Evolutionary conservation across 2,888 invertebrate genomes (phyloP), one percentile per base, ranked within the genome.

Genomic region (Alentia gelatinosa): DNA sequence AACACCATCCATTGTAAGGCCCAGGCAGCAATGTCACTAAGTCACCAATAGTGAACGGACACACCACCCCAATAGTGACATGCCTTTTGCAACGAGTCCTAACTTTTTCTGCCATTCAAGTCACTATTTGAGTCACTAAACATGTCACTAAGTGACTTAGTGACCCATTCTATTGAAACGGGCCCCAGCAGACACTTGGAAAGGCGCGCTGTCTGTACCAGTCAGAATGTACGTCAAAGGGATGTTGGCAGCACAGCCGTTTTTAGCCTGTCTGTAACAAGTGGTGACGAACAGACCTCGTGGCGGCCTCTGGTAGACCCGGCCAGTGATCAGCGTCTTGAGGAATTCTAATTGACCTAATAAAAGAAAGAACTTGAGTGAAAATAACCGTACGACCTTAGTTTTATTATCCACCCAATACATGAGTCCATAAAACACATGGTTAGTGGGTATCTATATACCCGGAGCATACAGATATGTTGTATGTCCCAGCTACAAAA

Each of bases 231-330:
- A 86, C 12, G 30, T 86, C 47, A 86, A 15, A 12, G 42, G 7
- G 50, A 86, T 23, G 50, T 30, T 30, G 9, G 42, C 9, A 30
- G 26, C 30, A 33, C 86, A 86, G 47, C 30, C 86, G 0, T 47
- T 19, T 35, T n/a, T 3, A 30, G 30, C 30, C 7, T 26, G 47
- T 5, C 33, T 26, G 47, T n/a, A 86, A 30, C 86, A 86, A 33
- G 86, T 19, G 30, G 50, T 47, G 26, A 86, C 47, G 50, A 86
- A 86, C 7, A 86, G 86, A 47, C 47, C 33, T 12, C 30, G 47
- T 12, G 86, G 86, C 0, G 86, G 47, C 33, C 86, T 30, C 26
- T n/a, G 40, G 86, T 86, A 86, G 47, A 86, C 47, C 3, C 86
- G 86, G 42, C 47, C 86, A 1, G 7, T 1, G 30, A 86, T 42